Conservation (phyloP, 1,140 invertebrate species). For the Heterodera schachtii region DNA sequence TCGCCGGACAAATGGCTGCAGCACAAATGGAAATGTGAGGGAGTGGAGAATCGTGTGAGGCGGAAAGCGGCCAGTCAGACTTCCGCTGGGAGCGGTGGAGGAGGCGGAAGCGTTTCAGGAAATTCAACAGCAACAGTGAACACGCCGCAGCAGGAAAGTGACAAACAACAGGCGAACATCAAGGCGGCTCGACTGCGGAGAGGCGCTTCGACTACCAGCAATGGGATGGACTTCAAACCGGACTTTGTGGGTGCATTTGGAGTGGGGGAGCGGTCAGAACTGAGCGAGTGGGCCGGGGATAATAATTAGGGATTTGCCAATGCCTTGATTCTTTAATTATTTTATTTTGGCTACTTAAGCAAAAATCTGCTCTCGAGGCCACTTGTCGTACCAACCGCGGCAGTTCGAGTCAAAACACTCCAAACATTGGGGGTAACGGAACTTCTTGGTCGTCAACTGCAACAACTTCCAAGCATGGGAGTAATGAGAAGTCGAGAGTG, state of each 20-base stretch:
- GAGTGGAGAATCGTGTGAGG: conserved; percentile 35
- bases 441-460: conserved; percentile 10
- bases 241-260: conserved; percentile 4
- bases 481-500: conserved; percentile 17
- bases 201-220: conserved; percentile 12
- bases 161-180: conserved; percentile 21
- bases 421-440: neutral
- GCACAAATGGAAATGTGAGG: conserved; percentile 39
- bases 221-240: conserved; percentile 30
- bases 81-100: neutral
- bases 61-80: conserved; percentile 19
- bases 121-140: neutral
- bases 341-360: neutral
- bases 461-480: conserved; percentile 8
- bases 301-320: neutral
- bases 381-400: conserved; percentile 15
- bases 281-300: no score
- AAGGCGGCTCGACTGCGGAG: conserved; percentile 6
- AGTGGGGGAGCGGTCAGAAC: neutral
- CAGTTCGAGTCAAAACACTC: neutral
- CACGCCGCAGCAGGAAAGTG: neutral
- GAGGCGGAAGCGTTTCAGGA: neutral
- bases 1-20: conserved; percentile 45
- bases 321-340: no score
- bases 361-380: conserved; percentile 26